Base-by-base conservation (phyloP, 1,140 invertebrate genomes). In the Saxidomus purpurata region DNA sequence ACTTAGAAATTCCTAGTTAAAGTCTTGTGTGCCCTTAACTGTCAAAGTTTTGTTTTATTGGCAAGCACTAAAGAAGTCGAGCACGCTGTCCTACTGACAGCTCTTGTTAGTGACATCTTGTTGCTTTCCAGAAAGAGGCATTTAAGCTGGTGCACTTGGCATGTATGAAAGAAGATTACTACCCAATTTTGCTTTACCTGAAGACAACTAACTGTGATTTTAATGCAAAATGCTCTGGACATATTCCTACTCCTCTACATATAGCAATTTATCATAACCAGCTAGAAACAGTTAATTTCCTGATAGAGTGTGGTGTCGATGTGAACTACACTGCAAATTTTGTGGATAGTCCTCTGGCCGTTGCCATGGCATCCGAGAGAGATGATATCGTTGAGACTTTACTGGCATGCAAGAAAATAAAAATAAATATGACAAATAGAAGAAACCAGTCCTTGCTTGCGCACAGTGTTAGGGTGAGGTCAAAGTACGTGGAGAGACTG, bases 401-500 rank as follows among this genome's bases (percentile, higher is more conserved):
- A 13, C 63, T 84, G 8, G 47, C 4, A 15, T 69, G 61, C 22
- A 31, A 47, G n/a, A 22, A 52, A 69, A 71, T 84, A 9, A 52
- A 87, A 9, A n/a, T 61, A 19, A 87, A 87, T 43, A 22, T 25
- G 17, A 87, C 15, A n/a, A 55, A 74, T 22, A 34, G 31, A 38
- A 28, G 52, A 9, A 80, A 81, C 22, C 61, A 81, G 52, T 40
- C 47, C 31, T 71, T 81, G 74, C 83, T 84, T 47, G 67, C 81
- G 15, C 87, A 77, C 4, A 90, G 43, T 71, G 69, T 74, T 13
- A 82, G 34, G 63, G 76, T 38, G n/a, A 28, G 47, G 15, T 47
- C 40, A 25, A 61, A 71, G 17, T 69, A 89, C 43, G 49, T 91
- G 25, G 49, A 61, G 17, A 76, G 74, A 8, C 61, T 91, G 79